phyloP scores from a whole-genome alignment of 53 echinoderm and acorn worm species.

The Zoroaster sp. region DNA sequence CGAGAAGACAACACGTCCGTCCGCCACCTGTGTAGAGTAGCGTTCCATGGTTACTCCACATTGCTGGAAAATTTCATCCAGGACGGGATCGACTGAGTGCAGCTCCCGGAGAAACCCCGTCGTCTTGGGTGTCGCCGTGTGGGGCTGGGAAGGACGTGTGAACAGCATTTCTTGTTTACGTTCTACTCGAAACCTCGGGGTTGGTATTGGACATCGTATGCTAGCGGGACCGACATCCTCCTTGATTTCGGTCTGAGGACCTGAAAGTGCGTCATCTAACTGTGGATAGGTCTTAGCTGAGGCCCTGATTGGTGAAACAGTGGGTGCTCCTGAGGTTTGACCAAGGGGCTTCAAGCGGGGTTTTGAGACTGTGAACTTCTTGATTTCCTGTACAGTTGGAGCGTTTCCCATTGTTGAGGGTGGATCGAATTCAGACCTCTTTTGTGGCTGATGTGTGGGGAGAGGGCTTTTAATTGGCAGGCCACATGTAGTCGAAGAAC shows the following conservation, averaged over 20 bases:
- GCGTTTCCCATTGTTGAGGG: neutral
- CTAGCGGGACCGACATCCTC: neutral
- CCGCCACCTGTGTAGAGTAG: neutral
- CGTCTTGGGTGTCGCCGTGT: neutral
- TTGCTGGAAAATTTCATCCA: neutral
- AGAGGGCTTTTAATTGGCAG: neutral
- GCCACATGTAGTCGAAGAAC: too few relatives aligned
- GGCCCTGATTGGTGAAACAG: too few relatives aligned
- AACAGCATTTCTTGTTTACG: neutral
- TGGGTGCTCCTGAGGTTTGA: too few relatives aligned
- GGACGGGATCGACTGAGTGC: neutral
- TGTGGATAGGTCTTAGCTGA: too few relatives aligned
- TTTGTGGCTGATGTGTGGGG: neutral
- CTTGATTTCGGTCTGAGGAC: neutral
- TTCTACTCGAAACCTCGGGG: neutral
- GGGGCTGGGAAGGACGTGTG: neutral
- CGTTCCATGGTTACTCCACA: slow-evolving; percentile 4
- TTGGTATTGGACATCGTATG: neutral
- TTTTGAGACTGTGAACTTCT: neutral
- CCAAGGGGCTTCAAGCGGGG: neutral
- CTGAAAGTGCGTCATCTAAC: too few relatives aligned
- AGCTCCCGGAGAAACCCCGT: neutral
- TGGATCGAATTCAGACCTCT: neutral
- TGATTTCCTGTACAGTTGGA: neutral
- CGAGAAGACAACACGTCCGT: slow-evolving; percentile 1